These are phyloP conservation scores for Agrypnus murinus DNA, from an alignment of 2,888 invertebrate species.

Conservation along the genomic window DNA sequence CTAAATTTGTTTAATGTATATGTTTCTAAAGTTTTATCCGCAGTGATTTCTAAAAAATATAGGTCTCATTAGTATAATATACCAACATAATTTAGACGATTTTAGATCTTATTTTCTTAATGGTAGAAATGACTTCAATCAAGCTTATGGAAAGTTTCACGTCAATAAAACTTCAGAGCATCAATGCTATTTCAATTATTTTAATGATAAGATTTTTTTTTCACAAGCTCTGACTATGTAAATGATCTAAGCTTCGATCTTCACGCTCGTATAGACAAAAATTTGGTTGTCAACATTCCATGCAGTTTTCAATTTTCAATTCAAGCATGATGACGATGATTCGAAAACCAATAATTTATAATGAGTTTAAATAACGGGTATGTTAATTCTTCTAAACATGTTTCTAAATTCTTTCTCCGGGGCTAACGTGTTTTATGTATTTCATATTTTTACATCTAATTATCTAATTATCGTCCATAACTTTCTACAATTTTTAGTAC, in stretches of 20 bases:
- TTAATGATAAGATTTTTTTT: no score
- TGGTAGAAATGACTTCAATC: no score
- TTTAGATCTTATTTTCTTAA: no score
- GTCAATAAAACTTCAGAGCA: no score
- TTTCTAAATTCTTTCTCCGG: constrained; percentile 19
- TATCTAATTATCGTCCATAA: constrained; percentile 16
- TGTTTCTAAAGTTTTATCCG: no score
- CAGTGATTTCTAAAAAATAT: no score
- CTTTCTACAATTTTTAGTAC: constrained; percentile 27
- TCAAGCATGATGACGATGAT: not conserved
- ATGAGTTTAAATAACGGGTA: not conserved
- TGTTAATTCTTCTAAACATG: constrained; percentile 6
- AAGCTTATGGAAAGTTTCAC: no score
- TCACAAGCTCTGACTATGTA: no score
- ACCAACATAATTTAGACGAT: no score
- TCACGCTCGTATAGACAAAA: not conserved
- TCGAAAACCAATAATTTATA: not conserved
- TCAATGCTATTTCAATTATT: no score
- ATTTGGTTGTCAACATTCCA: constrained; percentile 6
- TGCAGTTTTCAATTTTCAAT: not conserved
- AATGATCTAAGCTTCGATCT: not conserved
- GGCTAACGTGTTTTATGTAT: constrained; percentile 1
- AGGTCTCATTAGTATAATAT: no score
- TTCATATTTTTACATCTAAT: constrained; percentile 11
- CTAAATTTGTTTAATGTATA: no score